phyloP scores from a whole-genome alignment of 2,113 vertebrate species.

The Brevimyrus niger region DNA sequence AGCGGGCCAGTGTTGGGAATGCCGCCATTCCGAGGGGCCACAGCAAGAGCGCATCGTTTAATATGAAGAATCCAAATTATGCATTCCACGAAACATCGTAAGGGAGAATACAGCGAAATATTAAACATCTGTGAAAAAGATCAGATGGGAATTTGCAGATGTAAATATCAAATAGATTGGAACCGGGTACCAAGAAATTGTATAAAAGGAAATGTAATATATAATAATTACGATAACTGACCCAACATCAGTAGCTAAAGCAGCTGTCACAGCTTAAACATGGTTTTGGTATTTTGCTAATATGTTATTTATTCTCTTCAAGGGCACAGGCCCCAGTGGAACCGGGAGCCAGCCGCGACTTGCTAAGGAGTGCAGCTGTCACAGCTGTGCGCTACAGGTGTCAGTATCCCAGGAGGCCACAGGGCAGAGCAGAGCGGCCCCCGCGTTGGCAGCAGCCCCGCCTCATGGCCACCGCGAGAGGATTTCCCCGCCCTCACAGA shows the following conservation, averaged over 20 bases:
- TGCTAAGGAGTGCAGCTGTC: neutral
- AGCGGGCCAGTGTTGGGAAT: neutral
- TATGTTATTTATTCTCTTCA: neutral
- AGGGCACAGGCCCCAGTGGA: neutral
- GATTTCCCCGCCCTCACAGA: neutral
- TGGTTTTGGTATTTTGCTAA: neutral
- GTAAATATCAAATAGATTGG: neutral
- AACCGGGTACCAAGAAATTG: neutral
- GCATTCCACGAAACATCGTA: neutral
- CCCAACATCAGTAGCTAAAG: neutral
- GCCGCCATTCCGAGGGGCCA: neutral
- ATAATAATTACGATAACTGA: neutral
- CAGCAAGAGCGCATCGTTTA: neutral
- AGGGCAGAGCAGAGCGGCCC: neutral
- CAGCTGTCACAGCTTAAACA: neutral
- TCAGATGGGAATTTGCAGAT: neutral
- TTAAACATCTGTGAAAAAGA: neutral
- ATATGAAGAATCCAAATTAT: neutral
- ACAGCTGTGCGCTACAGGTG: neutral
- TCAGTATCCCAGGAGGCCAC: neutral
- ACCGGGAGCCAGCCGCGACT: neutral
- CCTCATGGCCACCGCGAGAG: neutral
- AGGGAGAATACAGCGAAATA: neutral
- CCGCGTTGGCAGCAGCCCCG: neutral
- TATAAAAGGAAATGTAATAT: neutral